These are phyloP conservation scores for Frankliniella intonsa DNA, from an alignment of 2,888 invertebrate species.

Conservation along the genomic window DNA sequence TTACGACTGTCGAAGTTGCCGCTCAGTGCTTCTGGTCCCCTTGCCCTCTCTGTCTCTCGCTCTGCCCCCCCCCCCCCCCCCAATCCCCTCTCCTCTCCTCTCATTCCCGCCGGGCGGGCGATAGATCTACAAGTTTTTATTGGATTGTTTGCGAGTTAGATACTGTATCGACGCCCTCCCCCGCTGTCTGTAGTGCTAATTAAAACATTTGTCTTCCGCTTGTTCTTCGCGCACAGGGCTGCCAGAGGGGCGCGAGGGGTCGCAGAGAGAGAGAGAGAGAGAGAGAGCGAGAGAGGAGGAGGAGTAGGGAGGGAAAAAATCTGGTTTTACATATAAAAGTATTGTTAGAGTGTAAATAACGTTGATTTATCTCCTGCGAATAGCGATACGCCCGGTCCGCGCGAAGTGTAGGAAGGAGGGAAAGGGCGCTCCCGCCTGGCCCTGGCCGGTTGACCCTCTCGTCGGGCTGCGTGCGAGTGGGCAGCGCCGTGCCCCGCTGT, in stretches of 20 bases:
- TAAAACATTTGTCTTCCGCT: constrained; percentile 17
- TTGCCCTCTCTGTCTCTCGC: constrained; percentile 29
- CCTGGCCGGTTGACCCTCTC: no score
- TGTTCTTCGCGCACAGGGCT: constrained; percentile 33
- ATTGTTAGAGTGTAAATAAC: constrained; percentile 27
- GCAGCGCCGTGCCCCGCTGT: no score
- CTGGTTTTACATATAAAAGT: constrained; percentile 25
- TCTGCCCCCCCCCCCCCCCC: constrained; percentile 35
- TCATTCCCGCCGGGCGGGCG: constrained; percentile 29
- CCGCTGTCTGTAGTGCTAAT: constrained; percentile 20
- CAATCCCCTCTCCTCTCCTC: constrained; percentile 32
- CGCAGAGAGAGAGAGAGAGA: background rate
- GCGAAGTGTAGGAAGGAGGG: no score
- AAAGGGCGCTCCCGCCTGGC: no score
- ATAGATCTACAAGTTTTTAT: constrained; percentile 27
- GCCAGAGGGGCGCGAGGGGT: constrained; percentile 11
- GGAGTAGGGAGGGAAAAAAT: constrained; percentile 26
- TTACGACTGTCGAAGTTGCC: constrained; percentile 25
- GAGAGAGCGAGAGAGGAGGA: constrained; percentile 29
- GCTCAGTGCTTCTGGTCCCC: constrained; percentile 21
- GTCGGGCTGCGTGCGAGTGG: no score
- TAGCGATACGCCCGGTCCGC: background rate
- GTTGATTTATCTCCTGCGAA: constrained; percentile 6
- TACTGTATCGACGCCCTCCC: background rate
- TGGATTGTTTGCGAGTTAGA: constrained; percentile 26